These are phyloP conservation scores for Clarias magur DNA, from an alignment of 2,113 vertebrate genomes.

Conservation along the genomic window DNA sequence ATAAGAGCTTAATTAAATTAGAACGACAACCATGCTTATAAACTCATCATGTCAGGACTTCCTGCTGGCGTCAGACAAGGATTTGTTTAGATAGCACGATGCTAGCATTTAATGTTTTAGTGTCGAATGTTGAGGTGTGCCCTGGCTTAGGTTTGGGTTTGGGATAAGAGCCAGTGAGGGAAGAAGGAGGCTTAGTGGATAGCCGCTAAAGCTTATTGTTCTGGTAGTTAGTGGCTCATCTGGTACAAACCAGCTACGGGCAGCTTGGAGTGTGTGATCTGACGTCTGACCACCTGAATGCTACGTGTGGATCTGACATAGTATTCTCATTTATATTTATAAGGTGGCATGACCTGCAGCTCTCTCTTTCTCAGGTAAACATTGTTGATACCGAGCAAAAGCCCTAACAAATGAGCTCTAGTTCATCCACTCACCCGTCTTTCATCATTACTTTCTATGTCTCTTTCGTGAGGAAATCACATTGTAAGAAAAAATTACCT, in stretches of 20 bases:
- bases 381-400: slow-evolving; percentile 4
- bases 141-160: slow-evolving; percentile 17
- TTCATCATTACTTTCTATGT: no score
- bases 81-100: not conserved
- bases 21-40: slow-evolving; percentile 50
- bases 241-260: slow-evolving; percentile 68
- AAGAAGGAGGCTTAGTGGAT: slow-evolving; percentile 53
- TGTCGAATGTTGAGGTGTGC: slow-evolving; percentile 17
- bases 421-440: no score
- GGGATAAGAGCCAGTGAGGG: no score
- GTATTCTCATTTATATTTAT: slow-evolving; percentile 18
- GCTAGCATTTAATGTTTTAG: not conserved
- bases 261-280: slow-evolving; percentile 56
- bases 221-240: slow-evolving; percentile 52
- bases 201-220: slow-evolving; percentile 65
- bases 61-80: no score
- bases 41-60: not conserved
- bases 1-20: slow-evolving; percentile 63
- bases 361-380: slow-evolving; percentile 45
- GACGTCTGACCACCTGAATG: slow-evolving; percentile 51
- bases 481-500: not conserved
- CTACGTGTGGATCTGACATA: slow-evolving; percentile 52
- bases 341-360: not conserved
- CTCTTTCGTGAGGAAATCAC: not conserved
- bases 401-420: not conserved